These are phyloP conservation scores for Pseudochaenichthys georgianus DNA, from an alignment of 2,797 vertebrate species.

Conservation along the genomic window DNA sequence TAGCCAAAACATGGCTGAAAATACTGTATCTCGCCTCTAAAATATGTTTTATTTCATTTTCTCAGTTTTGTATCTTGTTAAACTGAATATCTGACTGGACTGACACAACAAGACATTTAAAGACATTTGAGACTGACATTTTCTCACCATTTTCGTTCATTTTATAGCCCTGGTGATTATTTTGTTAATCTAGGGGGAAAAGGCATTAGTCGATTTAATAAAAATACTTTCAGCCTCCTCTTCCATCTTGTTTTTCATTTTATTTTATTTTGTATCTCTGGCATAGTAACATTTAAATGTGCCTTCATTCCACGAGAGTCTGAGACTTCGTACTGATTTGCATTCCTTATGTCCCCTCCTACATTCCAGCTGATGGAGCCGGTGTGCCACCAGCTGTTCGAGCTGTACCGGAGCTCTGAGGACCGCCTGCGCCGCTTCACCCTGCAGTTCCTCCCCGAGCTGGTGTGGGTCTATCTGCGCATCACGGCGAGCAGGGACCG, in stretches of 20 bases:
- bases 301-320: background rate
- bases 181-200: too few species aligned
- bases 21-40: too few species aligned
- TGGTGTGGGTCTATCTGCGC: constrained; percentile 96
- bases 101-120: too few species aligned
- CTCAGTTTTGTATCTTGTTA: too few species aligned
- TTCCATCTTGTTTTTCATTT: background rate
- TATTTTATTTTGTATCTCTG: background rate
- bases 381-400: constrained; percentile 97
- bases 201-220: too few species aligned
- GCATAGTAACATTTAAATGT: background rate
- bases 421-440: constrained; percentile 95
- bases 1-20: too few species aligned
- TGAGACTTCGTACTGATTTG: constrained; percentile 3
- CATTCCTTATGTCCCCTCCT: constrained; percentile 13
- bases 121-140: too few species aligned
- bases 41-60: too few species aligned
- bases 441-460: constrained; percentile 95
- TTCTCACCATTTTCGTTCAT: too few species aligned
- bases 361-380: constrained; percentile 92
- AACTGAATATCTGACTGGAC: too few species aligned
- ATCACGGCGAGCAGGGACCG: constrained; percentile 94
- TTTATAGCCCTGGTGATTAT: too few species aligned
- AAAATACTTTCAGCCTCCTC: background rate
- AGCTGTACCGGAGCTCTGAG: constrained; percentile 95